Evolutionary conservation across 1,140 invertebrate genomes (phyloP), one percentile per base, ranked within the genome.

Genomic region (Drosophila pallidifrons): DNA sequence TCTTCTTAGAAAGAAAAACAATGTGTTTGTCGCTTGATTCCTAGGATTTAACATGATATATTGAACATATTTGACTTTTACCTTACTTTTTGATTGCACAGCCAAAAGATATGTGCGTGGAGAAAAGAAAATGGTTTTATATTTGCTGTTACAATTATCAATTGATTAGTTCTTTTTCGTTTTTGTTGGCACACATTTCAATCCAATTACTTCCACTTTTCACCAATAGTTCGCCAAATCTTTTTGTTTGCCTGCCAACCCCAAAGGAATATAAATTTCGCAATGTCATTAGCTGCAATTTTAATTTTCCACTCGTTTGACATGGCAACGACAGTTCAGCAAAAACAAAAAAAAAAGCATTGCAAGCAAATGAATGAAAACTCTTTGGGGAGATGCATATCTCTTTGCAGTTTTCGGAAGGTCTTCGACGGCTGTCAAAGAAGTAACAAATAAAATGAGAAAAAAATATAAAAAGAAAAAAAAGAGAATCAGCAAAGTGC

Each of bases 371-470:
- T 25, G 20, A 41, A 57, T 8, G 16, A n/a, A 57, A 30, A 54
- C 28, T 64, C 59, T 65, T 61, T 54, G 43, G 25, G 16, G 20
- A 82, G 68, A 68, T 79, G 81, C 71, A 72, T 63, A 71, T 69
- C 60, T 65, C 38, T 57, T 6, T 51, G 57, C 46, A 73, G 51
- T 54, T 52, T 52, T 71, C 45, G 55, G 32, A 66, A 69, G 60
- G 45, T 47, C 25, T 72, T 75, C 71, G 77, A 51, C 38, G 80
- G 43, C 81, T 80, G 81, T 83, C 81, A 82, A 72, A 78, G 70
- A 71, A 79, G 71, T 66, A 72, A 47, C 66, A 82, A 72, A 82
- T 60, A 82, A 54, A 72, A 79, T 71, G 43, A 10, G 67, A 47
- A n/a, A 82, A 82, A 54, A 72, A 79, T 71, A 38, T 7, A 71